Percentiles rank a stretch among this genome's conserved stretches.
Conservation (phyloP, 92 coral and sea anemone genomes). For the Pocillopora grandis region DNA sequence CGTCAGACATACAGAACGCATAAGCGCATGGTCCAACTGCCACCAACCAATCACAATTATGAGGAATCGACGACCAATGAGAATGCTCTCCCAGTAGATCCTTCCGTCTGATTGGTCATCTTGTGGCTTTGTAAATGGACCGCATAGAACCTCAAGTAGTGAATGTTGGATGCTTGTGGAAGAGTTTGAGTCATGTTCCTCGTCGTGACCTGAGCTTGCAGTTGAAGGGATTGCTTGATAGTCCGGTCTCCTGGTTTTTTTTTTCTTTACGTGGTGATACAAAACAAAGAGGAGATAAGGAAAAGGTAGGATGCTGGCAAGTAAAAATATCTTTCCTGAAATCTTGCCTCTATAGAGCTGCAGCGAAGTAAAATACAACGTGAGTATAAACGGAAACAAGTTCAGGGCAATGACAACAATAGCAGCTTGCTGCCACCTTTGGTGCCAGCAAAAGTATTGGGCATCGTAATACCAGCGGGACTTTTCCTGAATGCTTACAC, state of each 20-base stretch:
- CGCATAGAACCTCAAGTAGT: constrained; percentile 35
- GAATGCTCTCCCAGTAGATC: constrained; percentile 51
- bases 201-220: background rate
- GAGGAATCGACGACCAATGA: constrained; percentile 49
- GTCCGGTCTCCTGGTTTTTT: too few species aligned
- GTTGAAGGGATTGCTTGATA: background rate
- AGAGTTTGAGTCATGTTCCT: background rate
- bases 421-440: constrained; percentile 34
- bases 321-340: constrained; percentile 18
- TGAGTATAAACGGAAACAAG: constrained; percentile 39
- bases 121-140: constrained; percentile 27
- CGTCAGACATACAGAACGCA: constrained; percentile 23
- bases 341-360: constrained; percentile 28
- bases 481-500: constrained; percentile 25
- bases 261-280: background rate
- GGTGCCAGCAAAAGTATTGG: constrained; percentile 18
- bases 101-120: constrained; percentile 4
- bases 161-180: background rate
- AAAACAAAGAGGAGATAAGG: constrained; percentile 10
- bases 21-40: constrained; percentile 11
- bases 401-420: background rate
- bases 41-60: constrained; percentile 30
- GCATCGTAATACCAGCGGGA: constrained; percentile 37
- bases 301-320: constrained; percentile 34
- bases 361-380: constrained; percentile 21